Evolutionary conservation across 2,888 invertebrate species (phyloP).

Genomic region (Campoplex capitator): DNA sequence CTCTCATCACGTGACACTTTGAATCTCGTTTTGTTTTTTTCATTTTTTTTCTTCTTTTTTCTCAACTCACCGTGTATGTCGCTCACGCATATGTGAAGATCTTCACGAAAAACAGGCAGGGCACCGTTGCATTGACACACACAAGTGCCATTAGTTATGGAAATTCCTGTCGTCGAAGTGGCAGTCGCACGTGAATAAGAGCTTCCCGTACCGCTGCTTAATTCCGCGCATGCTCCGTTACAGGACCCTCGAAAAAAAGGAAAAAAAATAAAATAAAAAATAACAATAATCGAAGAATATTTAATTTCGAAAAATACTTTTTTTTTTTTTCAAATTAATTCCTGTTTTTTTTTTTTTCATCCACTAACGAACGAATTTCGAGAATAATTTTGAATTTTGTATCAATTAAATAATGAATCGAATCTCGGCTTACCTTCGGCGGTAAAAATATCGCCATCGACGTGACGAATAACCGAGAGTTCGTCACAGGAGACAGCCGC

Average conservation of each 20-base stretch:
- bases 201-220: conserved; percentile 89
- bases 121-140: conserved; percentile 92
- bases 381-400: no score
- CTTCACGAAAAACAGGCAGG: conserved; percentile 93
- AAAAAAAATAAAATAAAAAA: not conserved
- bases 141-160: conserved; percentile 86
- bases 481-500: conserved; percentile 75
- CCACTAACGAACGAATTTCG: no score
- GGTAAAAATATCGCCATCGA: conserved; percentile 82
- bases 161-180: conserved; percentile 83
- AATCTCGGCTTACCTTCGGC: conserved; percentile 77
- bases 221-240: conserved; percentile 88
- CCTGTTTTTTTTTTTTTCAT: no score
- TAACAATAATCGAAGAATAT: no score
- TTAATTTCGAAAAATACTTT: no score
- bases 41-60: not conserved
- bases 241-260: conserved; percentile 80
- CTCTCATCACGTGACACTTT: not conserved
- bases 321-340: not conserved
- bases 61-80: conserved; percentile 91
- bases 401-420: not conserved
- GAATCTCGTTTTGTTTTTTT: not conserved
- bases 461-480: conserved; percentile 80
- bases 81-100: conserved; percentile 93
- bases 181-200: conserved; percentile 81